These are phyloP conservation scores for Tenebrio molitor DNA, from an alignment of 1,140 invertebrate species.

Conservation along the genomic window DNA sequence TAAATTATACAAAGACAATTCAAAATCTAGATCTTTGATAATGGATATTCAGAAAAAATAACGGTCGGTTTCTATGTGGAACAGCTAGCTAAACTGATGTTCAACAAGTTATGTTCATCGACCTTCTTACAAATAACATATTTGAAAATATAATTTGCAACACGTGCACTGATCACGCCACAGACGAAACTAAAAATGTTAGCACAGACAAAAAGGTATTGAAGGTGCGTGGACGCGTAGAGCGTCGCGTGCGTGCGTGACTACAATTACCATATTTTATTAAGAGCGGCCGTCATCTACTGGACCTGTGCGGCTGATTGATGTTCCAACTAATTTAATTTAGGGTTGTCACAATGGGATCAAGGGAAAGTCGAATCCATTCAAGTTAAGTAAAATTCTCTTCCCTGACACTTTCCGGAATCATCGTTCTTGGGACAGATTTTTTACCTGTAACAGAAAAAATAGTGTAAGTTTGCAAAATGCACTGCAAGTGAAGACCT, in stretches of 20 bases:
- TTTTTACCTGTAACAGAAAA: constrained; percentile 15
- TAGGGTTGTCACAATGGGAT: constrained; percentile 49
- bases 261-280: constrained; percentile 53
- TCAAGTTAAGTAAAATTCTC: constrained; percentile 3
- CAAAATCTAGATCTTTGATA: no score
- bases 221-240: constrained; percentile 41
- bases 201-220: background rate
- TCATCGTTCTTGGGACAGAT: background rate
- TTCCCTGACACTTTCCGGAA: background rate
- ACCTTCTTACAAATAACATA: no score
- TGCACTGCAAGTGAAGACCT: background rate
- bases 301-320: constrained; percentile 50
- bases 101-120: no score
- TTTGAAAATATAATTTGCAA: constrained; percentile 41
- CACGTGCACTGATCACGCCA: constrained; percentile 50
- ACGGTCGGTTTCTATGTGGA: no score
- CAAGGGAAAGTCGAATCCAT: constrained; percentile 35
- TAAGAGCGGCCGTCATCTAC: constrained; percentile 50
- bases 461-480: background rate
- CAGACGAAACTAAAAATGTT: constrained; percentile 19
- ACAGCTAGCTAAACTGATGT: no score
- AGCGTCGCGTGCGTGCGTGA: constrained; percentile 48
- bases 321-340: constrained; percentile 53
- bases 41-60: no score
- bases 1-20: no score